These are phyloP conservation scores for Artibeus jamaicensis DNA, from an alignment of 2,797 vertebrate genomes.

Conservation along the genomic window DNA sequence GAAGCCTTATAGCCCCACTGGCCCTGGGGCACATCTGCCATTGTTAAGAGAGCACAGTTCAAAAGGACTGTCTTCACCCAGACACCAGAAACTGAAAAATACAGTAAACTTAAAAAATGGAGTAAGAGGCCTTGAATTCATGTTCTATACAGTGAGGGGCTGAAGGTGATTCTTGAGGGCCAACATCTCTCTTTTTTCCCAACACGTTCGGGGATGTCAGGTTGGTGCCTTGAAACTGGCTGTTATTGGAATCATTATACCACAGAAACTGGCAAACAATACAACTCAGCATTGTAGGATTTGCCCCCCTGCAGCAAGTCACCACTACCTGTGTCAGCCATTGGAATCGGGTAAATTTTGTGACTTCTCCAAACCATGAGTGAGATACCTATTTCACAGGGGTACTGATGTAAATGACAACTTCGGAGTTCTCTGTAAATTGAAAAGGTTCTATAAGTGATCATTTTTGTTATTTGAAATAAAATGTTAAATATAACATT, in stretches of 20 bases:
- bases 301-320: background rate
- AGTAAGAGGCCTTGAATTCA: background rate
- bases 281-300: background rate
- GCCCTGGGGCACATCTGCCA: background rate
- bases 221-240: background rate
- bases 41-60: background rate
- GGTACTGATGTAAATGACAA: background rate
- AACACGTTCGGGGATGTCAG: background rate
- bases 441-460: background rate
- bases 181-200: background rate
- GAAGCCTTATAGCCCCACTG: background rate
- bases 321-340: background rate
- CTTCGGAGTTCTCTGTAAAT: background rate
- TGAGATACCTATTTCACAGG: background rate
- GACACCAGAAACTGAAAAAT: background rate
- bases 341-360: background rate
- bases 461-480: background rate
- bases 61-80: background rate
- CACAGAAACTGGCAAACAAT: background rate
- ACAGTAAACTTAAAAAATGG: background rate
- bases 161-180: background rate
- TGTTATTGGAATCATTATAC: background rate
- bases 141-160: rapidly evolving
- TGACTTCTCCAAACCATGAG: background rate
- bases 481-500: slow-evolving; percentile 34